phyloP scores from a whole-genome alignment of 1,140 invertebrate species.

The Papilio machaon region DNA sequence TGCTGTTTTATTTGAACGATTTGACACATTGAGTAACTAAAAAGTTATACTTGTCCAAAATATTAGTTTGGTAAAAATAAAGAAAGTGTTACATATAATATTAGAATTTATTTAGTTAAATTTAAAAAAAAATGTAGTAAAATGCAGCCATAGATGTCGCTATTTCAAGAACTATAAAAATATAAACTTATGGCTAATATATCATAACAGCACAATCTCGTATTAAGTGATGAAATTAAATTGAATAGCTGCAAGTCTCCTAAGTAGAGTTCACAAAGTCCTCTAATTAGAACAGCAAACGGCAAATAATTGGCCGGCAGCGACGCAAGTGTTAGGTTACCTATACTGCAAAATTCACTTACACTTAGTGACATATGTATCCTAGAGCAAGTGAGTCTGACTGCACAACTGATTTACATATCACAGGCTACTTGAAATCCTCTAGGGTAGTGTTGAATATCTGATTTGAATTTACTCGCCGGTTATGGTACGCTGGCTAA shows the following conservation, averaged over 20 bases:
- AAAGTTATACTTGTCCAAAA: too few species aligned
- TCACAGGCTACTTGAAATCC: conserved; percentile 44
- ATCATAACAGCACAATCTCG: not conserved
- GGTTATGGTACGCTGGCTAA: conserved; percentile 31
- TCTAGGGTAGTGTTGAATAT: conserved; percentile 50
- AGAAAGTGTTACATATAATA: too few species aligned
- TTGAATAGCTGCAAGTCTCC: not conserved
- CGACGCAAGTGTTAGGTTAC: conserved; percentile 15
- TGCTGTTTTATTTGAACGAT: too few species aligned
- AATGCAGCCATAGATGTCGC: too few species aligned
- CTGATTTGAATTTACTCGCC: conserved; percentile 50
- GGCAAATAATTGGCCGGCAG: not conserved
- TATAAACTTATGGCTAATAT: not conserved
- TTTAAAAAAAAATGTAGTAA: too few species aligned
- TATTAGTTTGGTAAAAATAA: too few species aligned
- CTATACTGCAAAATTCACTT: conserved; percentile 35
- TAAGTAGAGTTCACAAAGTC: not conserved
- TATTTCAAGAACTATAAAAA: too few species aligned
- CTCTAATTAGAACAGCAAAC: conserved; percentile 14
- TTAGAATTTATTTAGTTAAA: too few species aligned
- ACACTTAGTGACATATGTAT: conserved; percentile 37
- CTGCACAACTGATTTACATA: conserved; percentile 50
- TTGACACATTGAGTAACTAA: too few species aligned
- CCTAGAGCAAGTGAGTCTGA: conserved; percentile 33
- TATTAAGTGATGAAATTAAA: not conserved